phyloP scores from a whole-genome alignment of 2,888 invertebrate genomes.

The Parnassius glacialis region DNA sequence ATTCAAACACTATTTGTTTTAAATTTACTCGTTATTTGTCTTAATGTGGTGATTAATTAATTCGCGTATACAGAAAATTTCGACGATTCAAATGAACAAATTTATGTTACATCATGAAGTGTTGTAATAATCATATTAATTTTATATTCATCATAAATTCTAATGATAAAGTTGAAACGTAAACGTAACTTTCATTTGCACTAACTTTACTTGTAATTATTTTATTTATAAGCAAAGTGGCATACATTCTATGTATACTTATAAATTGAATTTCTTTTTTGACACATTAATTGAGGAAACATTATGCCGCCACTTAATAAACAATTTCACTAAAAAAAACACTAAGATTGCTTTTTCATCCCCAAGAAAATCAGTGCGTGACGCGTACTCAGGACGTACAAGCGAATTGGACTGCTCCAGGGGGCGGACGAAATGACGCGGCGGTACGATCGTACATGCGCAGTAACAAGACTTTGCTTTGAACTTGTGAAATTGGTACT shows the following conservation, averaged over 20 bases:
- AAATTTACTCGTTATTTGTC: too few relatives aligned
- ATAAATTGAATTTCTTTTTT: background rate
- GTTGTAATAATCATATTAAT: too few relatives aligned
- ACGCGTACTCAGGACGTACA: slow-evolving; percentile 10
- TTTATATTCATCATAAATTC: too few relatives aligned
- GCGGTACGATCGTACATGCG: slow-evolving; percentile 21
- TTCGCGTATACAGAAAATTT: too few relatives aligned
- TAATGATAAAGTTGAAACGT: background rate
- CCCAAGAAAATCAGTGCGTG: background rate
- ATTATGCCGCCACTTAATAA: slow-evolving; percentile 7
- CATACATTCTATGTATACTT: background rate
- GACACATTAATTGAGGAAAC: background rate
- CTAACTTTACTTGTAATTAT: background rate
- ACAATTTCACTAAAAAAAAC: slow-evolving; percentile 3
- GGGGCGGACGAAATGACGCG: slow-evolving; percentile 24
- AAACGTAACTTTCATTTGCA: background rate
- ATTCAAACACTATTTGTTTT: too few relatives aligned
- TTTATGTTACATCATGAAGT: too few relatives aligned
- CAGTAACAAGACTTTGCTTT: slow-evolving; percentile 24
- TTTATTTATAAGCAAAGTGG: background rate
- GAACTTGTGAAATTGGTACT: slow-evolving; percentile 24
- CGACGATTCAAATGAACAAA: too few relatives aligned
- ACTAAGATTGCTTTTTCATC: slow-evolving; percentile 1
- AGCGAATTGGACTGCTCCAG: slow-evolving; percentile 14
- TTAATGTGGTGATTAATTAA: too few relatives aligned